These are phyloP conservation scores for Malurus elegans DNA, from an alignment of 2,113 vertebrate genomes.

Conservation along the genomic window DNA sequence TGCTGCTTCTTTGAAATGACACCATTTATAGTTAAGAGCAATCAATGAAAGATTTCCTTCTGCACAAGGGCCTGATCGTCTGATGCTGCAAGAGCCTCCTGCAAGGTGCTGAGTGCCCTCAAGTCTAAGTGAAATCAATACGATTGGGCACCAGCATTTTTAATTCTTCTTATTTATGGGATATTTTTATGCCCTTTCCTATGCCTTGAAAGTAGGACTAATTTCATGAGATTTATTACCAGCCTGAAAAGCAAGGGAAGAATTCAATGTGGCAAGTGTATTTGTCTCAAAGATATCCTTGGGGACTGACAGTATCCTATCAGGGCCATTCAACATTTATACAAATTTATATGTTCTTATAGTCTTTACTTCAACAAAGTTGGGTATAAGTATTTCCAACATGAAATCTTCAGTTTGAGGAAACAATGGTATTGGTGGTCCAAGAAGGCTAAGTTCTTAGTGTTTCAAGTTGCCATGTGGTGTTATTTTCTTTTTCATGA, in stretches of 20 bases:
- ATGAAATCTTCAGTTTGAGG: neutral
- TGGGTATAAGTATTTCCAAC: slow-evolving; percentile 23
- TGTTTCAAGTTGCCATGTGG: slow-evolving; percentile 48
- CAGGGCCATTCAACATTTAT: neutral
- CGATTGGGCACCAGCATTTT: slow-evolving; percentile 27
- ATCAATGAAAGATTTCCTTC: slow-evolving; percentile 55
- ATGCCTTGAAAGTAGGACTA: neutral
- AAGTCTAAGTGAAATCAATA: slow-evolving; percentile 43
- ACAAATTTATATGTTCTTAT: slow-evolving; percentile 15
- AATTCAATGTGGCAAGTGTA: neutral
- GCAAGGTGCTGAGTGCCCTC: slow-evolving; percentile 56
- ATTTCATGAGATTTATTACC: neutral
- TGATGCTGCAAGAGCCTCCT: slow-evolving; percentile 54
- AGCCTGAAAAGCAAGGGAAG: neutral
- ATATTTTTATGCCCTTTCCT: neutral
- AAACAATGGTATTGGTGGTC: neutral
- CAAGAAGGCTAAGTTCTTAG: slow-evolving; percentile 21
- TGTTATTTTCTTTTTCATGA: slow-evolving; percentile 13
- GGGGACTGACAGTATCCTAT: slow-evolving; percentile 13
- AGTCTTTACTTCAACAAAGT: slow-evolving; percentile 19
- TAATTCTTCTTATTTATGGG: neutral
- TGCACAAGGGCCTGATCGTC: slow-evolving; percentile 43
- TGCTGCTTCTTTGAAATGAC: neutral
- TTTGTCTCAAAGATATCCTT: slow-evolving; percentile 34
- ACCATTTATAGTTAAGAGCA: slow-evolving; percentile 59